phyloP scores from a whole-genome alignment of 2,888 invertebrate genomes.

The Pammene aurita region DNA sequence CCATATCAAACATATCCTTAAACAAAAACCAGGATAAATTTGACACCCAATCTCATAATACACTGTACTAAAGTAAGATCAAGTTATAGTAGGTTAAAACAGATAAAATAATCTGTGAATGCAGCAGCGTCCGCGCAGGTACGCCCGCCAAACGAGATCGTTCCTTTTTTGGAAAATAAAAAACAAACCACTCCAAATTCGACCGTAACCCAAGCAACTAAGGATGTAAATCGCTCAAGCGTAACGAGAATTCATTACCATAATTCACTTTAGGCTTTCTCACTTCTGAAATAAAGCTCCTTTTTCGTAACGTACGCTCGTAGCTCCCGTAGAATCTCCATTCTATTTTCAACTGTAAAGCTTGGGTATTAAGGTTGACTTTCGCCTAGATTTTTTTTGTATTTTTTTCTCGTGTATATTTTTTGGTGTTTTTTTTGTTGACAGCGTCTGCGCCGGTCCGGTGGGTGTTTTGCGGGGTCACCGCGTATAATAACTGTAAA shows the following conservation, averaged over 20 bases:
- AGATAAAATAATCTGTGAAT: constrained; percentile 11
- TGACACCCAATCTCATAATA: not conserved
- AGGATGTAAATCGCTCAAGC: constrained; percentile 51
- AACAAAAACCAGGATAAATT: not conserved
- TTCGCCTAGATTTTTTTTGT: constrained; percentile 48
- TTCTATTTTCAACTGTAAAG: constrained; percentile 52
- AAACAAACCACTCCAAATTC: constrained; percentile 45
- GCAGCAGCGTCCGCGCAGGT: constrained; percentile 73
- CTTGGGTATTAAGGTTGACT: constrained; percentile 52
- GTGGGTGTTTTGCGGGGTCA: constrained; percentile 83
- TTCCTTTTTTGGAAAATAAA: constrained; percentile 65
- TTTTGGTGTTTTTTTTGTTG: constrained; percentile 72
- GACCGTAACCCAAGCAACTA: constrained; percentile 51
- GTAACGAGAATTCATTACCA: constrained; percentile 60
- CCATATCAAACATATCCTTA: not conserved
- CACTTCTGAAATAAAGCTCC: constrained; percentile 80
- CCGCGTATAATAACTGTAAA: constrained; percentile 82
- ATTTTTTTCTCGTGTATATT: constrained; percentile 78
- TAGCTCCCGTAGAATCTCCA: constrained; percentile 49
- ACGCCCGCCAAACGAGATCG: constrained; percentile 82
- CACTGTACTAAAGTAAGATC: not conserved
- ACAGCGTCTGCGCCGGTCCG: constrained; percentile 72
- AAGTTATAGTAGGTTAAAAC: not conserved
- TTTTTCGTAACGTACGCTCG: constrained; percentile 68
- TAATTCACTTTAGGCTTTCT: constrained; percentile 81